Percentiles rank a stretch among this genome's conserved stretches.
phyloP scores from a whole-genome alignment of 2,113 vertebrate species.

The Sinosuthora webbiana region DNA sequence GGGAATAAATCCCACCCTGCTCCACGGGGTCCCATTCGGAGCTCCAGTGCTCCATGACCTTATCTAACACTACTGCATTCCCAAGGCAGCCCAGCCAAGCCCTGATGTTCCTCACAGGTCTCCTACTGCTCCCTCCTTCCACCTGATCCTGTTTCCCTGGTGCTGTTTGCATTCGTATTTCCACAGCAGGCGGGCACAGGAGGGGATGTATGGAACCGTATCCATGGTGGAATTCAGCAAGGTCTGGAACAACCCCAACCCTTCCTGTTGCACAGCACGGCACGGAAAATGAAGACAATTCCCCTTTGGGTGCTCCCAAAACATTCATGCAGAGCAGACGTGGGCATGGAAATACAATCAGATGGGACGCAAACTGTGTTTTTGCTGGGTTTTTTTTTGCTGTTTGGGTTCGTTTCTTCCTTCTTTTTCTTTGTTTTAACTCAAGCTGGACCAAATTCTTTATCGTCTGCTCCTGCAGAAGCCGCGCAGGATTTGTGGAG shows the following conservation, averaged over 20 bases:
- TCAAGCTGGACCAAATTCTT: background rate
- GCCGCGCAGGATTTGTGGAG: rapidly evolving
- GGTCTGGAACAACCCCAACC: background rate
- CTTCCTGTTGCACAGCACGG: background rate
- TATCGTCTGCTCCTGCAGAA: background rate
- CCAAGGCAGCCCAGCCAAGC: background rate
- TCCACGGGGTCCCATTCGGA: background rate
- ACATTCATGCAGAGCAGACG: slow-evolving; percentile 40
- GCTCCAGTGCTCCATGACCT: background rate
- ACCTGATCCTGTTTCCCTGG: background rate
- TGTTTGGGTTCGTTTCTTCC: background rate
- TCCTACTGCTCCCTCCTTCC: background rate
- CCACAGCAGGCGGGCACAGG: background rate
- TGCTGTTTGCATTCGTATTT: background rate
- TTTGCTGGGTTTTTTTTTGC: background rate
- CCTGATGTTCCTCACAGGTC: background rate
- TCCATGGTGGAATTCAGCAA: background rate
- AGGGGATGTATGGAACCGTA: rapidly evolving
- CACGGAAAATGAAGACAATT: background rate
- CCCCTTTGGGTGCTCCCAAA: background rate
- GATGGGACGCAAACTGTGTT: background rate
- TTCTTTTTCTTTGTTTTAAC: background rate
- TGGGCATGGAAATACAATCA: slow-evolving; percentile 36
- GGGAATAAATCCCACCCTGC: background rate
- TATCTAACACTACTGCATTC: background rate